Evolutionary conservation across 2,113 vertebrate species (phyloP), one percentile per base, ranked within the genome.

Genomic region (Burhinus oedicnemus): DNA sequence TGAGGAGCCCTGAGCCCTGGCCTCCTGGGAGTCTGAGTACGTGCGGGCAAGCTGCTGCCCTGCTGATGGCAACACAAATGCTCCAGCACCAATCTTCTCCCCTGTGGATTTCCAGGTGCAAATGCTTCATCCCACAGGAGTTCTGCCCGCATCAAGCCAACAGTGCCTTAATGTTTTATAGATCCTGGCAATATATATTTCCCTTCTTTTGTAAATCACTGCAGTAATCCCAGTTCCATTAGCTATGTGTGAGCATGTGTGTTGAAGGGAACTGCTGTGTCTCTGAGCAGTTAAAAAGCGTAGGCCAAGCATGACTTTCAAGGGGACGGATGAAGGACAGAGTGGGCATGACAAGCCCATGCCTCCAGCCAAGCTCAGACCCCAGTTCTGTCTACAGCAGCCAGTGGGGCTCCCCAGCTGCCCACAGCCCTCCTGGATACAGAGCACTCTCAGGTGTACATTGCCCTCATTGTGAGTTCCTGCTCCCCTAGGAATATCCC

Each of bases 1-100:
- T 45, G 72, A 94, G 93, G 83, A 96, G 78, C 75, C 55, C 70
- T 71, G 75, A 71, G 77, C 75, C 42, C 71, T 6, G 12, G 94
- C 90, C 96, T 95, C 94, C 38, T 89, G 94, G 84, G 94, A 93
- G 86, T 95, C 90, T 94, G 96, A 91, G 92, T 97, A 97, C 75
- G 87, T 97, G 96, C 95, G 2, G 72, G 54, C 20, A 11, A 97
- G 86, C 92, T 74, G 87, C 84, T 93, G 91, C 81, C 86, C 84
- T 30, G 26, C 89, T 81, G 89, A 81, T 60, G 84, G 91, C 87
- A 95, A 18, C n/a, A 60, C 42, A 70, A 80, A 60, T 26, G 72
- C 55, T 91, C 68, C 84, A 68, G 87, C 4, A 2, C 47, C 70
- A 64, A 1, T 38, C 89, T 89, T 72, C 81, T 83, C 81, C 81